Evolutionary conservation across 2,797 vertebrate genomes (phyloP).

Genomic region (Gouania willdenowi): DNA sequence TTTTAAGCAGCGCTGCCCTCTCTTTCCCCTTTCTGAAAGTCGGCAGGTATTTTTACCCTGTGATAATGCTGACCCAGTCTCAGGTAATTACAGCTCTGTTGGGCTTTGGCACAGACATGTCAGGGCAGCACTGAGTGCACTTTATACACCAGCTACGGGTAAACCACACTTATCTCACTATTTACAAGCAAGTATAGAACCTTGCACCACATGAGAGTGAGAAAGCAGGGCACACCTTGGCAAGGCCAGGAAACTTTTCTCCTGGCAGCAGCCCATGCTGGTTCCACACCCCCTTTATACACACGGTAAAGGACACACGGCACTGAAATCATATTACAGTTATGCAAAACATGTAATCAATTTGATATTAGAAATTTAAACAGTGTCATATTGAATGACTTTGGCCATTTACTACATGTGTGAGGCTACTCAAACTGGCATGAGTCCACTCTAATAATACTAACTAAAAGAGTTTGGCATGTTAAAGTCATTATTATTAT

Average conservation of each 20-base stretch:
- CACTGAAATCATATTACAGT: constrained; percentile 40
- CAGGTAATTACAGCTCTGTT: constrained; percentile 77
- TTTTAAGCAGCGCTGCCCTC: constrained; percentile 44
- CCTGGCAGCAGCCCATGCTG: constrained; percentile 40
- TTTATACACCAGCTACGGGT: constrained; percentile 60
- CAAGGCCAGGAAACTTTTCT: constrained; percentile 44
- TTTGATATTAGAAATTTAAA: constrained; percentile 24
- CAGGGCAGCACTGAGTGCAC: constrained; percentile 61
- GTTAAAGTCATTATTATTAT: constrained; percentile 66
- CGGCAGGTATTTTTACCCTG: constrained; percentile 79
- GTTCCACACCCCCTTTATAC: constrained; percentile 41
- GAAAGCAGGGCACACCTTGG: constrained; percentile 62
- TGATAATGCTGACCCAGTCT: constrained; percentile 76
- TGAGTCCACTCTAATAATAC: constrained; percentile 55
- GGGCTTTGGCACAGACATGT: constrained; percentile 74
- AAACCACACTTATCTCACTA: constrained; percentile 71
- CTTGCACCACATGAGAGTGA: constrained; percentile 41
- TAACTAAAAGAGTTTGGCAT: constrained; percentile 55
- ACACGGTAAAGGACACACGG: constrained; percentile 25
- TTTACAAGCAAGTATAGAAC: constrained; percentile 55
- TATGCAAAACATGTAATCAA: constrained; percentile 34
- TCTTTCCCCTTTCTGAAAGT: constrained; percentile 62
- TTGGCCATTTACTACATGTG: constrained; percentile 28
- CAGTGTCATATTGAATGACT: constrained; percentile 29
- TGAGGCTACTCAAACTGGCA: constrained; percentile 54